Percentiles rank a stretch among this genome's conserved stretches.
Conservation (phyloP, 64 coral and sea anemone species). For the Astreopora myriophthalma region DNA sequence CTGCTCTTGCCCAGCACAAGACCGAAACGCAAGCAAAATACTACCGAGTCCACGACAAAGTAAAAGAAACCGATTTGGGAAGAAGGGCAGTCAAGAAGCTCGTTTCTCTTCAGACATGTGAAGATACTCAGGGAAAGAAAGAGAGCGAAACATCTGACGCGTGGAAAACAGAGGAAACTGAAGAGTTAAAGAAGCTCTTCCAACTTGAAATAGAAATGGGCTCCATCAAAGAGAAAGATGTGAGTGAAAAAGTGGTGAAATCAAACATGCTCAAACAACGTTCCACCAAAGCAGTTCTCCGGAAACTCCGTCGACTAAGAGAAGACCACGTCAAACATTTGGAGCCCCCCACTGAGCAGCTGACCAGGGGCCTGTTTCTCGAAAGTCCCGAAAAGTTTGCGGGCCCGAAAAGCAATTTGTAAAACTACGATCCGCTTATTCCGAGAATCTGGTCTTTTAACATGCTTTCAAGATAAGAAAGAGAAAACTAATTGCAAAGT, state of each 20-base stretch:
- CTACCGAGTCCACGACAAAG: conserved; percentile 62
- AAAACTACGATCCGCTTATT: no score
- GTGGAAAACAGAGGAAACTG: conserved; percentile 43
- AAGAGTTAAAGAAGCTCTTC: conserved; percentile 40
- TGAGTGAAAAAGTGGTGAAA: conserved; percentile 41
- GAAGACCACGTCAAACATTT: not conserved
- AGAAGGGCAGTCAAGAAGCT: conserved; percentile 39
- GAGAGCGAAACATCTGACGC: not conserved
- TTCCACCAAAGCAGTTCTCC: conserved; percentile 40
- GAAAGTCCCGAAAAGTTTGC: no score
- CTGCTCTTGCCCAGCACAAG: conserved; percentile 71
- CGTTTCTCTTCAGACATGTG: no score
- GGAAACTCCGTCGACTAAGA: conserved; percentile 41
- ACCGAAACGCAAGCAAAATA: conserved; percentile 53
- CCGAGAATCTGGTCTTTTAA: no score
- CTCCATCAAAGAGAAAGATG: conserved; percentile 28
- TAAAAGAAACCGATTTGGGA: conserved; percentile 61
- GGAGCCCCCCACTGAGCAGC: conserved; percentile 2
- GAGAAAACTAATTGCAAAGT: no score
- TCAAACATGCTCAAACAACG: conserved; percentile 5
- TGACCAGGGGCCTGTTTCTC: no score
- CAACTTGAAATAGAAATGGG: conserved; percentile 41
- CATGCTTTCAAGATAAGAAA: no score
- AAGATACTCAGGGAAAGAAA: no score
- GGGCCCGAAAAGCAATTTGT: no score